Conservation (phyloP, 2,797 vertebrate species). For the Hafferia zeledoni region DNA sequence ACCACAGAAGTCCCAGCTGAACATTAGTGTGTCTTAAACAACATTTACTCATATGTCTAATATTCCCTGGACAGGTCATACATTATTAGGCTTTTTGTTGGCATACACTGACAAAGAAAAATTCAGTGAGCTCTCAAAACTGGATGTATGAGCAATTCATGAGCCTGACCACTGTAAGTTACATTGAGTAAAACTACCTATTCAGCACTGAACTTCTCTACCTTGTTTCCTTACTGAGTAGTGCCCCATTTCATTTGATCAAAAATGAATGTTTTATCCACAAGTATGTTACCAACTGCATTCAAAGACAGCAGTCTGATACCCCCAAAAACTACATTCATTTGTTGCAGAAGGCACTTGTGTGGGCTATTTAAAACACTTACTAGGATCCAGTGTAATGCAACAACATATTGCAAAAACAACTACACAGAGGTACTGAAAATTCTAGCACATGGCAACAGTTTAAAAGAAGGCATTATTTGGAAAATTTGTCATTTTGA, state of each 20-base stretch:
- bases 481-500: neutral
- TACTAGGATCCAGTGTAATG: neutral
- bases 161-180: neutral
- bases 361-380: neutral
- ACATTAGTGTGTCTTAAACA: slow-evolving; percentile 15
- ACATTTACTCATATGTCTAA: slow-evolving; percentile 24
- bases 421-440: neutral
- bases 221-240: neutral
- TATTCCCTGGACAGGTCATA: neutral
- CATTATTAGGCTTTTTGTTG: neutral
- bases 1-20: slow-evolving; percentile 14
- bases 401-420: neutral
- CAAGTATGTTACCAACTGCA: neutral
- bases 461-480: neutral
- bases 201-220: neutral
- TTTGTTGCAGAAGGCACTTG: neutral
- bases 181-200: neutral
- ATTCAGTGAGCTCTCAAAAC: neutral
- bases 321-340: neutral
- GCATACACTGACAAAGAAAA: neutral
- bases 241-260: neutral
- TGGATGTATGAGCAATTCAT: neutral
- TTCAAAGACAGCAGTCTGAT: neutral
- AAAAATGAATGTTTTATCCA: neutral
- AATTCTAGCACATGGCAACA: neutral